phyloP scores from a whole-genome alignment of 2,113 vertebrate species.

The Alaudala cheleensis region DNA sequence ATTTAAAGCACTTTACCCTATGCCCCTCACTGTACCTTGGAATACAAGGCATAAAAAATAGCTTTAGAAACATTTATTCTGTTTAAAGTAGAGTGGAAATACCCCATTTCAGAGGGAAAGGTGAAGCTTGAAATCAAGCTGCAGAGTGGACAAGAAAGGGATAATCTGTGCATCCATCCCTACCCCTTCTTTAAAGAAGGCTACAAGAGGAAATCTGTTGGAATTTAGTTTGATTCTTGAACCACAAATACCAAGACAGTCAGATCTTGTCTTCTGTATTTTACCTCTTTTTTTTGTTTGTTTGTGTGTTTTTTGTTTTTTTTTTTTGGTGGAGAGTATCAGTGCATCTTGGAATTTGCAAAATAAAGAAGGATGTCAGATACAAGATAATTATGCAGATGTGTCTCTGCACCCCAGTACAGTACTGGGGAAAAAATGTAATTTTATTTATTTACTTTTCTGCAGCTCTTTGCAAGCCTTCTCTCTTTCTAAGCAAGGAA shows the following conservation, averaged over 20 bases:
- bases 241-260: background rate
- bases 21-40: background rate
- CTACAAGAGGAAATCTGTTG: background rate
- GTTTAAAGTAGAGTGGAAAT: background rate
- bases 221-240: background rate
- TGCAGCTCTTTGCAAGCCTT: background rate
- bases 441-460: background rate
- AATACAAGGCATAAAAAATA: background rate
- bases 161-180: background rate
- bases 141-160: background rate
- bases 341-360: background rate
- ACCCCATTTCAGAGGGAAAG: background rate
- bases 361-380: background rate
- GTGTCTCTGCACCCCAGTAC: background rate
- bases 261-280: background rate
- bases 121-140: background rate
- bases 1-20: background rate
- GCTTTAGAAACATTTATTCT: background rate
- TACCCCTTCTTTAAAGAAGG: background rate
- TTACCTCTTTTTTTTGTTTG: too few species aligned
- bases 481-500: background rate
- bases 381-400: background rate
- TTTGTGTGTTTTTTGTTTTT: too few species aligned
- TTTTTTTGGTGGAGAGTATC: background rate
- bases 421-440: background rate